Conservation (phyloP, 2,797 vertebrate genomes). For the Rhinatrema bivittatum region DNA sequence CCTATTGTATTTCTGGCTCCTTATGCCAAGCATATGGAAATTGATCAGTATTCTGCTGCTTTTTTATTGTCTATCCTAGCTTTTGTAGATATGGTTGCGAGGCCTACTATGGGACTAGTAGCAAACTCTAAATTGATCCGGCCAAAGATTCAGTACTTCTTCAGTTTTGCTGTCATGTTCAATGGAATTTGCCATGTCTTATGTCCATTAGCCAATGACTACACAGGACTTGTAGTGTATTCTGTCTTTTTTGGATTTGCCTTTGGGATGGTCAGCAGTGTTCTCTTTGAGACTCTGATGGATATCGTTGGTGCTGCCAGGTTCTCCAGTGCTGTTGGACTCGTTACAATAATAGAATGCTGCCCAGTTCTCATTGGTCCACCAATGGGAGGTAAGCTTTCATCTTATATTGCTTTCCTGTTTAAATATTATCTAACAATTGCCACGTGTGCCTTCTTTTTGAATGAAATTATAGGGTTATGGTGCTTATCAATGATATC, state of each 20-base stretch:
- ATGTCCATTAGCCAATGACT: slow-evolving; percentile 73
- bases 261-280: slow-evolving; percentile 92
- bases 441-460: too few relatives aligned
- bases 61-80: slow-evolving; percentile 89
- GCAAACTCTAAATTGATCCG: slow-evolving; percentile 81
- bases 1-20: slow-evolving; percentile 89
- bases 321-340: slow-evolving; percentile 93
- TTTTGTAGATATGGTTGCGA: slow-evolving; percentile 92
- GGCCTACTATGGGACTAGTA: slow-evolving; percentile 82
- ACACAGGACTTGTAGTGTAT: slow-evolving; percentile 80
- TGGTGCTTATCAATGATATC: too few relatives aligned
- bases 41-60: slow-evolving; percentile 88
- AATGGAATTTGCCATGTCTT: slow-evolving; percentile 86
- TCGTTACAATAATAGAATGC: slow-evolving; percentile 88
- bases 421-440: too few relatives aligned
- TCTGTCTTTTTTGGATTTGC: slow-evolving; percentile 90
- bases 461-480: too few relatives aligned
- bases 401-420: too few relatives aligned
- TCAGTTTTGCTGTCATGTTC: slow-evolving; percentile 84
- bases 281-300: slow-evolving; percentile 92
- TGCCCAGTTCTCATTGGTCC: slow-evolving; percentile 89
- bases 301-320: slow-evolving; percentile 83
- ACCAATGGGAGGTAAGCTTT: slow-evolving; percentile 80
- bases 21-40: slow-evolving; percentile 85
- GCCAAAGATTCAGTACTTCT: slow-evolving; percentile 93